Evolutionary conservation across 2,797 vertebrate species (phyloP).

Genomic region (Antrozous pallidus): DNA sequence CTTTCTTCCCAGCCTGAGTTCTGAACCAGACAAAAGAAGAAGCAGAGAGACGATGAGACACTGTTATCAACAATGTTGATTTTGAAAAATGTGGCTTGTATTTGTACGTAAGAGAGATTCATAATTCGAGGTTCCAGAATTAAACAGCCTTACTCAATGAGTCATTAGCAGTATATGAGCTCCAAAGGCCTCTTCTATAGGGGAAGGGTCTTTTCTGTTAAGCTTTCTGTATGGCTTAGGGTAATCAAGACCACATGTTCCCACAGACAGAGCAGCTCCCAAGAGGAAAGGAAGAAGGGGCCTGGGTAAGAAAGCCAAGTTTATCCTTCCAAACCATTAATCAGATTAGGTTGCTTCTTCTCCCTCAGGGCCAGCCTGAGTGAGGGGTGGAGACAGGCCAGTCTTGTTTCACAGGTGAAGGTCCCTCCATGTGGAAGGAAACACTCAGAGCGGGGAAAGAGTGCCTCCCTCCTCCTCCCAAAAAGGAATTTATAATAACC

Average conservation of each 20-base stretch:
- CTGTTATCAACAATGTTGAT: neutral
- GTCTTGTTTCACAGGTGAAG: slow-evolving; percentile 19
- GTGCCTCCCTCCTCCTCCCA: neutral
- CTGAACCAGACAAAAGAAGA: neutral
- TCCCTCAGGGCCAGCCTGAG: neutral
- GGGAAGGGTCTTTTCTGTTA: slow-evolving; percentile 31
- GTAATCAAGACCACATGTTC: slow-evolving; percentile 67
- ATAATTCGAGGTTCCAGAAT: slow-evolving; percentile 33
- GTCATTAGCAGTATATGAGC: neutral
- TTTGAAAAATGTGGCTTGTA: slow-evolving; percentile 4
- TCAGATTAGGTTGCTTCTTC: slow-evolving; percentile 57
- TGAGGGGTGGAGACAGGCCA: slow-evolving; percentile 22
- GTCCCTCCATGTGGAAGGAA: neutral
- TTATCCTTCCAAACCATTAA: slow-evolving; percentile 64
- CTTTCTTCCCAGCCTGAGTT: neutral
- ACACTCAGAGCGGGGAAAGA: neutral
- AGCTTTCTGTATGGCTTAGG: slow-evolving; percentile 36
- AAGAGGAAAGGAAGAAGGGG: slow-evolving; percentile 46
- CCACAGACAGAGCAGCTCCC: neutral
- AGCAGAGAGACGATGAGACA: neutral
- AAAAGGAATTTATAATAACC: neutral
- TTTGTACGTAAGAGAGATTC: slow-evolving; percentile 20
- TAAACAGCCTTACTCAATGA: slow-evolving; percentile 20
- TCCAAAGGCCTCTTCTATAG: slow-evolving; percentile 3
- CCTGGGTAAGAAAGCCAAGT: slow-evolving; percentile 41